Evolutionary conservation across 2,113 vertebrate genomes (phyloP), one percentile per base, ranked within the genome.

Genomic region (Lophura nycthemera): DNA sequence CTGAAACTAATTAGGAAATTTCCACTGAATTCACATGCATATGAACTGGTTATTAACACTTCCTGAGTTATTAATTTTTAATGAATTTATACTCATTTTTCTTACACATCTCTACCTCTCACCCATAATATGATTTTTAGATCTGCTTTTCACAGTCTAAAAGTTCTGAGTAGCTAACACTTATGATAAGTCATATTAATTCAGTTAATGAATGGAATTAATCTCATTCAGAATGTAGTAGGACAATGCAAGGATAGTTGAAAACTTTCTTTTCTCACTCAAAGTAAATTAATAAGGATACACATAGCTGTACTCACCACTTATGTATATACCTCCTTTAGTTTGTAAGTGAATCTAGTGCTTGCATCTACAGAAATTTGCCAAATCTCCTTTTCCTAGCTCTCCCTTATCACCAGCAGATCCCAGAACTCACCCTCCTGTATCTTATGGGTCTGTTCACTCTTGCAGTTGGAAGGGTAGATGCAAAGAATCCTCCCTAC

Each of bases 381-480:
- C 13, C 10, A 34, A 10, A 45, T 52, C 27, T 81, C 16, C 14
- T 76, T 75, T 71, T 64, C 0, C 0, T 56, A 25, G 50, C 32
- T 11, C 38, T 47, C 32, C 2, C 0, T 17, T 36, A 56, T 2
- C 6, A 57, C 43, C 6, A 2, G 8, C 27, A 78, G 21, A 48
- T 48, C 47, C 21, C 21, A 48, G 47, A 48, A 21, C 47, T 48
- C 47, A 48, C 17, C 47, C 21, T 48, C 47, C 20, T 18, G 59
- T 21, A n/a, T 50, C n/a, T 60, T 52, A 13, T 1, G 0, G 3
- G 13, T 84, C 50, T 47, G 5, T 50, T 43, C 18, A n/a, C 6
- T 50, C 10, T 7, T 21, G 38, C 42, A 67, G 30, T 34, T 61
- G 42, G n/a, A 34, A 29, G 13, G 71, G 19, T 7, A 4, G 4